phyloP scores from a whole-genome alignment of 1,140 invertebrate species.

The Drosophila serrata region DNA sequence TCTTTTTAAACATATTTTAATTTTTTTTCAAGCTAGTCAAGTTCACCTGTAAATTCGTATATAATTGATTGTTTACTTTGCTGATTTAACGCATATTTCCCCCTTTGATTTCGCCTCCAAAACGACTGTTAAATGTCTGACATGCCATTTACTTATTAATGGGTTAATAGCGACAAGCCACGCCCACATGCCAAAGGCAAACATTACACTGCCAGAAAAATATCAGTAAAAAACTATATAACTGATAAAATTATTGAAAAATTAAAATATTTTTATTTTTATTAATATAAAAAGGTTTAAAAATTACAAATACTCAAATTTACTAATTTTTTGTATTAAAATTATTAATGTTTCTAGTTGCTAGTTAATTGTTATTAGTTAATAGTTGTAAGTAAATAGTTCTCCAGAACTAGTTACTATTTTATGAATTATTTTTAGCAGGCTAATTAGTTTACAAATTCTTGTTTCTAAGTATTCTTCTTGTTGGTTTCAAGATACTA shows the following conservation, averaged over 20 bases:
- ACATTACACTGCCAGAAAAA: slow-evolving; percentile 1
- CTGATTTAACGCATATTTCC: slow-evolving; percentile 28
- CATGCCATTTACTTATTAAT: slow-evolving; percentile 61
- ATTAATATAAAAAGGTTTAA: background rate
- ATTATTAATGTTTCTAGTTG: background rate
- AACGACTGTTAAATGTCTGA: slow-evolving; percentile 41
- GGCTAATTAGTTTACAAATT: background rate
- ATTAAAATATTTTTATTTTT: background rate
- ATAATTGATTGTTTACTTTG: slow-evolving; percentile 23
- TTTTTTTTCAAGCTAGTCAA: background rate
- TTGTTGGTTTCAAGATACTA: too few relatives aligned
- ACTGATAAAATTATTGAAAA: background rate
- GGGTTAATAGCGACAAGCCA: slow-evolving; percentile 37
- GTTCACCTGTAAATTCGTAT: slow-evolving; percentile 1
- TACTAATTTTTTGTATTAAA: background rate
- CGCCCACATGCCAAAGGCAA: slow-evolving; percentile 32
- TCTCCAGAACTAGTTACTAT: background rate
- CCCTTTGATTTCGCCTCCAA: too few relatives aligned
- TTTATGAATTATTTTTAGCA: background rate
- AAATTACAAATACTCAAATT: background rate
- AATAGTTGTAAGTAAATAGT: background rate
- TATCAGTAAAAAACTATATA: too few relatives aligned
- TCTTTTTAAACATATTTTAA: background rate
- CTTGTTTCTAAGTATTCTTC: background rate
- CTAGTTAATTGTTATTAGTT: background rate